phyloP scores from a whole-genome alignment of 37 sponge, comb jelly and placozoan species.

The Haliclona indistincta region DNA sequence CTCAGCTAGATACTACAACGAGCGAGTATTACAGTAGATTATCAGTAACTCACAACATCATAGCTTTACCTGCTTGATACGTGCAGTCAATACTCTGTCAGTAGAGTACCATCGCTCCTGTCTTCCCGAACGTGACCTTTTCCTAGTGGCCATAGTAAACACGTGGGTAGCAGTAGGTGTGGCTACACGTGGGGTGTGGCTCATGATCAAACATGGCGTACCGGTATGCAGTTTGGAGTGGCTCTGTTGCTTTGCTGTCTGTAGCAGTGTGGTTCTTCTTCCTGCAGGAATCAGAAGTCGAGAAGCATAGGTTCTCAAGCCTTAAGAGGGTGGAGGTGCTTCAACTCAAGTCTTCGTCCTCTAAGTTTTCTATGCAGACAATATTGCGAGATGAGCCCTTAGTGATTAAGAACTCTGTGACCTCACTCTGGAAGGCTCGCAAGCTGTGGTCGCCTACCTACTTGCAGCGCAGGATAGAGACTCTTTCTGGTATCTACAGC shows the following conservation, averaged over 20 bases:
- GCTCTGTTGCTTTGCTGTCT: too few species aligned
- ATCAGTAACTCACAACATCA: too few species aligned
- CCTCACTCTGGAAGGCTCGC: conserved; percentile 62
- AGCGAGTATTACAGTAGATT: too few species aligned
- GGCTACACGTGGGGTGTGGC: not conserved
- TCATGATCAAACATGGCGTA: too few species aligned
- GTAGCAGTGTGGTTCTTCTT: too few species aligned
- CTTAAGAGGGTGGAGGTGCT: conserved; percentile 11
- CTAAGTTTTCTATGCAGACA: conserved; percentile 48
- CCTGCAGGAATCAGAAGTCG: too few species aligned
- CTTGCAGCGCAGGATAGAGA: conserved; percentile 38
- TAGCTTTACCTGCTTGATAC: conserved; percentile 62
- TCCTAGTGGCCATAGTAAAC: conserved; percentile 2
- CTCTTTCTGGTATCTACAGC: conserved; percentile 65
- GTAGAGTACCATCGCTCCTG: conserved; percentile 17
- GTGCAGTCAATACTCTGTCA: conserved; percentile 50
- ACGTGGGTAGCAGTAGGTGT: not conserved
- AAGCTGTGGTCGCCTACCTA: conserved; percentile 69
- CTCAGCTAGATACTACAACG: too few species aligned
- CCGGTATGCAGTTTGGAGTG: too few species aligned
- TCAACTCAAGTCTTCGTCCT: conserved; percentile 4
- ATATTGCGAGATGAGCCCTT: conserved; percentile 43
- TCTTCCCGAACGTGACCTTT: not conserved
- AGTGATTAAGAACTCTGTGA: conserved; percentile 71
- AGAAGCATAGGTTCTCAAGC: too few species aligned